A percentile compares a stretch with the other conserved stretches of the same genome.
These are phyloP conservation scores for Cephus pulcher DNA, from an alignment of 2,888 invertebrate species.

Conservation along the genomic window DNA sequence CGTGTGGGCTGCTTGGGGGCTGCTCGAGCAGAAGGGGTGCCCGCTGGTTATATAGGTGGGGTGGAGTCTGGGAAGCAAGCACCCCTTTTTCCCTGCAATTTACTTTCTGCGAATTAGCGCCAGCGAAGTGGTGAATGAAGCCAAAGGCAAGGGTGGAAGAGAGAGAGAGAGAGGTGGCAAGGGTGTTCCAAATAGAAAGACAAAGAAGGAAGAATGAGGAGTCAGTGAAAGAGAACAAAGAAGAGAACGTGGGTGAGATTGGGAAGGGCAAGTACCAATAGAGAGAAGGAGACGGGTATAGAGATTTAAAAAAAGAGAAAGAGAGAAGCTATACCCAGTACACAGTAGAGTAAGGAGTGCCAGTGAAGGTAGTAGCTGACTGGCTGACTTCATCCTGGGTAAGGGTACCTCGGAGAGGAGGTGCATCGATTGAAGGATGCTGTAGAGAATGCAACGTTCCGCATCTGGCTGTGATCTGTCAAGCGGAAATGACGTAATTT, in stretches of 20 bases:
- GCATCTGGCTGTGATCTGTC: constrained; percentile 56
- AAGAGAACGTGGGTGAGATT: not conserved
- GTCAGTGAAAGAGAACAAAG: not conserved
- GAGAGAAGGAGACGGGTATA: not conserved
- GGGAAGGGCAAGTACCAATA: not conserved
- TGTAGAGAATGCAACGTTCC: constrained; percentile 47
- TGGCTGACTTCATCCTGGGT: not conserved
- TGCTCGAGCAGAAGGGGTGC: constrained; percentile 20
- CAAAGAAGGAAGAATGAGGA: not conserved
- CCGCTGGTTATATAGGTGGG: not conserved
- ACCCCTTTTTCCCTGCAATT: constrained; percentile 21
- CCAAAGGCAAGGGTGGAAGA: constrained; percentile 1
- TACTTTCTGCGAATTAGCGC: constrained; percentile 36
- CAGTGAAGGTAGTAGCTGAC: not conserved
- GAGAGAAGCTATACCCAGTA: not conserved
- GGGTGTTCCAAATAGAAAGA: not conserved
- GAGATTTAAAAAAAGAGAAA: not conserved
- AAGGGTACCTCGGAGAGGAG: not conserved
- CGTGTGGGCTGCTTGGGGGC: constrained; percentile 10
- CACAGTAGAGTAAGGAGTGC: not conserved
- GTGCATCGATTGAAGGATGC: constrained; percentile 35
- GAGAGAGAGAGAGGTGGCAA: constrained; percentile 9
- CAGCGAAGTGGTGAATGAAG: constrained; percentile 2
- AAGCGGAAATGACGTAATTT: constrained; percentile 59
- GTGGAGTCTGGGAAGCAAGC: not conserved